Conservation (phyloP, 2,888 invertebrate genomes). For the Ectemnius lituratus region DNA sequence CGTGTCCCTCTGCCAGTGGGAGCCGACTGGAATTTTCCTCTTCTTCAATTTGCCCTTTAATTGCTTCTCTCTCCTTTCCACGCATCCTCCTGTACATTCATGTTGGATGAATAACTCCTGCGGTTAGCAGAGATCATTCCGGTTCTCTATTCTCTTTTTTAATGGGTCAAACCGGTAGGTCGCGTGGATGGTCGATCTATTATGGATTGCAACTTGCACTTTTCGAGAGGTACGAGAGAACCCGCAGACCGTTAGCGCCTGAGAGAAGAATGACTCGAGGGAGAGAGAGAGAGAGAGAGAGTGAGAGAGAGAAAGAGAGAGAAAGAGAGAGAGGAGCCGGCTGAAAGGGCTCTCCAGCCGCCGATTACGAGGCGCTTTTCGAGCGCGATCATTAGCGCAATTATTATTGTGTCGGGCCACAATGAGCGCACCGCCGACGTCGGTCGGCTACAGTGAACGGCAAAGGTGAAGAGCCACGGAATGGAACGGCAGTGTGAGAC, state of each 20-base stretch:
- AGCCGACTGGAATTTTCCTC: slow-evolving; percentile 41
- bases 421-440: slow-evolving; percentile 65
- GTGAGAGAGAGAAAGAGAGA: slow-evolving; percentile 40
- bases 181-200: slow-evolving; percentile 24
- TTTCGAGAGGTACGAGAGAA: slow-evolving; percentile 21
- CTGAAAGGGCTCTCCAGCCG: slow-evolving; percentile 41
- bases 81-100: too few species aligned
- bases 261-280: slow-evolving; percentile 51
- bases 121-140: too few species aligned
- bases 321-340: slow-evolving; percentile 25
- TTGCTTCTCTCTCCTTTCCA: slow-evolving; percentile 34
- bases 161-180: too few species aligned
- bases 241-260: slow-evolving; percentile 31
- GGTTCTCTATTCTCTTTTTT: too few species aligned
- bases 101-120: too few species aligned
- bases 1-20: slow-evolving; percentile 25
- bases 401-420: slow-evolving; percentile 73
- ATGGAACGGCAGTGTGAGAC: slow-evolving; percentile 45
- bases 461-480: slow-evolving; percentile 50
- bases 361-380: slow-evolving; percentile 72
- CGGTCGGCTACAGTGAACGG: slow-evolving; percentile 66
- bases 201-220: slow-evolving; percentile 45
- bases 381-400: slow-evolving; percentile 75
- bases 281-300: slow-evolving; percentile 35
- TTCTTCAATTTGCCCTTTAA: slow-evolving; percentile 46